Percentiles rank a stretch among this genome's conserved stretches.
Conservation (phyloP, 2,888 invertebrate species). For the Torymus tubicola region DNA sequence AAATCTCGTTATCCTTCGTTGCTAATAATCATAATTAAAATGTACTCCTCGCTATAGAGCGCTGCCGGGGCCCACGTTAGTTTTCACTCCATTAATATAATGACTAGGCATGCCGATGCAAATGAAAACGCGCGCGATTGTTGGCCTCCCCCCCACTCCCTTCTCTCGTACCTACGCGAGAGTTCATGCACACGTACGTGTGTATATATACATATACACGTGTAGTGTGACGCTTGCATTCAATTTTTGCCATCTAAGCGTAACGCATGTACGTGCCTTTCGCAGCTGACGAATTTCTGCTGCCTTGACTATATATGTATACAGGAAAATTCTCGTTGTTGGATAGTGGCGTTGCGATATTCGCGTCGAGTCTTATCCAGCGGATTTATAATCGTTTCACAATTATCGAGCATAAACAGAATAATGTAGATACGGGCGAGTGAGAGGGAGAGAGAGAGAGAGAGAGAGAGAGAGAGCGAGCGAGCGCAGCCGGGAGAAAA, state of each 20-base stretch:
- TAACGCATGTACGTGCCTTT: neutral
- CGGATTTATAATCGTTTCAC: neutral
- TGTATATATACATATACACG: too few relatives aligned
- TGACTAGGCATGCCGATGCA: constrained; percentile 41
- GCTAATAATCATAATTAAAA: constrained; percentile 67
- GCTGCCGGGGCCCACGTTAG: neutral
- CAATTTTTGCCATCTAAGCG: constrained; percentile 1
- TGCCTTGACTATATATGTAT: neutral
- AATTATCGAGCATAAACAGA: constrained; percentile 9
- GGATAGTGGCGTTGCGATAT: neutral
- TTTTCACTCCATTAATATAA: constrained; percentile 56
- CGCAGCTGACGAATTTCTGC: neutral
- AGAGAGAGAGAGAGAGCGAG: too few relatives aligned
- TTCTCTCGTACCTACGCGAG: neutral
- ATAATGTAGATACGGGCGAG: constrained; percentile 1
- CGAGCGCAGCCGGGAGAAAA: constrained; percentile 6
- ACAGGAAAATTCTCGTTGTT: too few relatives aligned
- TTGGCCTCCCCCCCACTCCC: too few relatives aligned
- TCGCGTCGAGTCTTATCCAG: neutral
- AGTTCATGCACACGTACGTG: neutral
- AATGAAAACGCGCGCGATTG: constrained; percentile 39
- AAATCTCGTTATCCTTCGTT: constrained; percentile 64
- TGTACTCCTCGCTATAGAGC: constrained; percentile 60
- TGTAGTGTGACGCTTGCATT: neutral
- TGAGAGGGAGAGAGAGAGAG: too few relatives aligned